Percentiles rank a stretch among this genome's conserved stretches.
Evolutionary conservation across 2,113 vertebrate species (phyloP).

Genomic region (Ceyx margarethae): DNA sequence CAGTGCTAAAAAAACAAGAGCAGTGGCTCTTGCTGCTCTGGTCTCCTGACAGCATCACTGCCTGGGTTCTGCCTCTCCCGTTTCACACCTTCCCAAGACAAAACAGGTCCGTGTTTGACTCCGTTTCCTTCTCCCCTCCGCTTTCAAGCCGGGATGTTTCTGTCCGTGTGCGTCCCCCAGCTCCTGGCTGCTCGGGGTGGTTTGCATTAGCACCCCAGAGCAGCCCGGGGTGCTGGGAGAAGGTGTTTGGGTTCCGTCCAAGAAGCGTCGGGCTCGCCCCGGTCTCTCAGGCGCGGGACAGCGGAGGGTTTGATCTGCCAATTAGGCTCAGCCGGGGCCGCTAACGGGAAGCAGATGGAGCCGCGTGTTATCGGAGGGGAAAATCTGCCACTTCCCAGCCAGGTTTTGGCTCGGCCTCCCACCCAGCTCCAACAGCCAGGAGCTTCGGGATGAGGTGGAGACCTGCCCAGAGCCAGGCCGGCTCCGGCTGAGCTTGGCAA

Average conservation of each 20-base stretch:
- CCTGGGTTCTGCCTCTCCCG: background rate
- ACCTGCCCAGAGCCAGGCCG: background rate
- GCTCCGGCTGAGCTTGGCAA: rapidly evolving
- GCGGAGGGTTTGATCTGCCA: constrained; percentile 54
- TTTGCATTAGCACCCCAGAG: constrained; percentile 25
- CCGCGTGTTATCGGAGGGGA: background rate
- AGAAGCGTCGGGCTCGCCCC: background rate
- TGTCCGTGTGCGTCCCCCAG: background rate
- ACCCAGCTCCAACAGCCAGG: rapidly evolving
- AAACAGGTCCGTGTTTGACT: rapidly evolving
- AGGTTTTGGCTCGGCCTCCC: background rate
- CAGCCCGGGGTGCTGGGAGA: background rate
- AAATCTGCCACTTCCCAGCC: background rate
- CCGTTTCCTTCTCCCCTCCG: rapidly evolving
- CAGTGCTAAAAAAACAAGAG: rapidly evolving
- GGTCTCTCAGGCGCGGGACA: background rate
- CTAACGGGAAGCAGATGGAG: constrained; percentile 71
- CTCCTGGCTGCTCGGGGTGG: background rate
- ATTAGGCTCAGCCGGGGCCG: constrained; percentile 45
- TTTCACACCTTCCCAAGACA: rapidly evolving
- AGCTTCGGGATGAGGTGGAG: rapidly evolving
- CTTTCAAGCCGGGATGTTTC: background rate
- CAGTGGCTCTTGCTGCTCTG: rapidly evolving
- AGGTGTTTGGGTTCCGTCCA: constrained; percentile 51
- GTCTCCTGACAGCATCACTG: background rate